phyloP scores from a whole-genome alignment of 37 sponge, comb jelly and placozoan genomes.

The Diacarnus erythraeanus region DNA sequence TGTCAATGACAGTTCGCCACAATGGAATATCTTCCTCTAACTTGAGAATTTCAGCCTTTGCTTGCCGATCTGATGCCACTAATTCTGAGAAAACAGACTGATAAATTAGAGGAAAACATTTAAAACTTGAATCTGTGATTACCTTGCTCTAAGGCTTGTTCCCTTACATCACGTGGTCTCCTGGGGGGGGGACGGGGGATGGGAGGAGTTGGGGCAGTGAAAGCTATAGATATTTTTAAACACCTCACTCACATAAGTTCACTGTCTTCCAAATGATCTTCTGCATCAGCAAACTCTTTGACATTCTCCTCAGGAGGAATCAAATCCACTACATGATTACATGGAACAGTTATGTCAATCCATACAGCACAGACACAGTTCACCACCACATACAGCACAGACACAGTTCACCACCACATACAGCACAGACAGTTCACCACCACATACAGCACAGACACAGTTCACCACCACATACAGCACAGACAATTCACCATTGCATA shows the following conservation, averaged over 20 bases:
- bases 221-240: not conserved
- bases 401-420: no score
- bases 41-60: conserved; percentile 74
- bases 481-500: no score
- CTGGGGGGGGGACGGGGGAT: conserved; percentile 17
- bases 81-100: conserved; percentile 52
- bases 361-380: no score
- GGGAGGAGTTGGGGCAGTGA: not conserved
- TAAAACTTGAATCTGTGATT: not conserved
- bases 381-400: no score
- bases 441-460: no score
- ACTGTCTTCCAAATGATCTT: conserved; percentile 67
- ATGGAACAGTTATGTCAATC: no score
- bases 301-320: conserved; percentile 60
- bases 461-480: no score
- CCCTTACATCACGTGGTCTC: conserved; percentile 53
- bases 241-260: conserved; percentile 66
- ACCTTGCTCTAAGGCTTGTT: conserved; percentile 77
- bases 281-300: conserved; percentile 58
- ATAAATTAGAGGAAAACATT: not conserved
- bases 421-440: no score
- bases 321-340: conserved; percentile 54
- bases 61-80: conserved; percentile 55
- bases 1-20: conserved; percentile 69
- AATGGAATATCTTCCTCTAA: conserved; percentile 84